Base-by-base conservation (phyloP, 1,140 invertebrate species). In the Rhynchophorus ferrugineus region DNA sequence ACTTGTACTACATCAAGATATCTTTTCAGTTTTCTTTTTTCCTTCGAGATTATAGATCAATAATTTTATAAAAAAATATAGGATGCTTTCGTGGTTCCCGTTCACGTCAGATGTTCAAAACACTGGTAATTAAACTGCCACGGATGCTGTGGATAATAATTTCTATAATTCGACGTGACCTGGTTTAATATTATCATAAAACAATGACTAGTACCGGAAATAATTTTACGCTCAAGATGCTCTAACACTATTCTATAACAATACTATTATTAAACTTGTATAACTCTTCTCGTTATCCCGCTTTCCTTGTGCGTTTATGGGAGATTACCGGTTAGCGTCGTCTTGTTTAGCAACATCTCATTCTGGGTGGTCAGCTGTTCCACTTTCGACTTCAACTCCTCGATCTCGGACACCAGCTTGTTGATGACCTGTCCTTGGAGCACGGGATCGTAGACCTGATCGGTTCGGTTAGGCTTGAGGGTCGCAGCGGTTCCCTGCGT, bases 391-490 rank as follows among this genome's bases (percentile, higher is more conserved):
- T 63, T 61, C 14, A 69, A 55, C 46, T 66, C 54, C 54, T 67
- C 58, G 19, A 69, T 63, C 56, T 69, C 61, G 9, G 61, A 63
- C 11, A 65, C 64, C 11, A 69, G 44, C 46, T 66, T 60, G 19
- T 54, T 64, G 24, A 69, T 57, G 46, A 67, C 61, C 38, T 61
- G 44, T 21, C 64, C 60, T 41, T 68, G 64, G 13, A 56, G 41
- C 6, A 62, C 52, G 3, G 61, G 56, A 48, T 62, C 61, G 24
- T 57, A 57, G 22, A 48, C 17, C 39, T 14, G 35, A 3, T 19
- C 0, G 6, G 18, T 44, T 7, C 34, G 38, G 16, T 54, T 54
- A 2, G 34, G 22, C 24, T 54, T 46, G 5, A 37, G 20, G 17
- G 39, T 1, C 1, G 21, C 14, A n/a, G 37, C 3, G 13, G 37